Percentiles rank a stretch among this genome's conserved stretches.
These are phyloP conservation scores for Mormyrus lacerda DNA, from an alignment of 2,113 vertebrate species.

Conservation along the genomic window DNA sequence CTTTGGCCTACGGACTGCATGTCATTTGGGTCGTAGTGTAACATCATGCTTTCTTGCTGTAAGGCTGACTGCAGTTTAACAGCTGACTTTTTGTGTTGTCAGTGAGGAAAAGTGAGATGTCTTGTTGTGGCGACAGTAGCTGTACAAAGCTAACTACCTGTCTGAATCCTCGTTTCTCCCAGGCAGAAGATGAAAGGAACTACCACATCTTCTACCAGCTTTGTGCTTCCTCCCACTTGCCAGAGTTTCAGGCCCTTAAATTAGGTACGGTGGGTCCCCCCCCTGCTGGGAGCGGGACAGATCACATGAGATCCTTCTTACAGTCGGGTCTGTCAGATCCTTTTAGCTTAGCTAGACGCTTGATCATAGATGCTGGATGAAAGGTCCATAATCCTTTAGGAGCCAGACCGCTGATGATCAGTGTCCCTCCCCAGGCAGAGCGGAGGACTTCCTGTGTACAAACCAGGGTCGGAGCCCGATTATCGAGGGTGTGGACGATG, in stretches of 20 bases:
- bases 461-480: conserved; percentile 79
- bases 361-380: neutral
- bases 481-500: conserved; percentile 83
- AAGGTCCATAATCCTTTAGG: neutral
- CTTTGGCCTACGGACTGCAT: neutral
- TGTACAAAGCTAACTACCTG: neutral
- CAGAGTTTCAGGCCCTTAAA: conserved; percentile 80
- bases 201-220: conserved; percentile 98
- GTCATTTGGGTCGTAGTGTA: neutral
- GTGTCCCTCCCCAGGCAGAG: conserved; percentile 57
- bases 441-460: conserved; percentile 77
- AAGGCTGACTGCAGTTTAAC: neutral
- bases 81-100: neutral
- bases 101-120: neutral
- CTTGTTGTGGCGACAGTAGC: neutral
- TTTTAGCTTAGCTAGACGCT: neutral
- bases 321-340: neutral
- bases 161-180: neutral
- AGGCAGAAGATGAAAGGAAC: conserved; percentile 97
- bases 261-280: conserved; percentile 64
- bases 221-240: conserved; percentile 83
- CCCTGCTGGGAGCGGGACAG: neutral
- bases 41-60: neutral
- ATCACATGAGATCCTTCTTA: neutral
- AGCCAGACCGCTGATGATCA: neutral